Base-by-base conservation (phyloP, 1,140 invertebrate genomes). In the Pollicipes pollicipes region DNA sequence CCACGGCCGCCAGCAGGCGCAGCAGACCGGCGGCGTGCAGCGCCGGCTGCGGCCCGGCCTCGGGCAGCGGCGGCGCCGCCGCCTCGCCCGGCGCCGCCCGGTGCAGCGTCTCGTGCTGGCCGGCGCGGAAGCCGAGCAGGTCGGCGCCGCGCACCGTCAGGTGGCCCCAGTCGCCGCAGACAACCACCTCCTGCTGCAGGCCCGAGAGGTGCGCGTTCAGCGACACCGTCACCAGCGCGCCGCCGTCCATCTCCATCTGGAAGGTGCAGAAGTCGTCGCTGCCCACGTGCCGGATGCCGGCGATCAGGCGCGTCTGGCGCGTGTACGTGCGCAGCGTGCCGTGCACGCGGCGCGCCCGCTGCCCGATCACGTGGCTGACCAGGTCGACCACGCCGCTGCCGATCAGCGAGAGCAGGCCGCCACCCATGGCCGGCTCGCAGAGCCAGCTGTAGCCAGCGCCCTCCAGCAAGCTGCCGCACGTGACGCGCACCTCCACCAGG, bases 241-340 rank as follows among this genome's bases (percentile, higher is more conserved):
- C 90, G 73, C 85, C 86, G 74, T 87, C 86, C 77, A 97, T 84
- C 82, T 97, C 92, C 87, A 97, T 90, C 86, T 97, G 93, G 79
- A 97, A 96, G 72, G 88, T 87, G 78, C 92, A 95, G 79, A 96
- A 97, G 80, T 97, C 95, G 70, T 95, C 93, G 64, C 92, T 90
- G 3, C 93, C 93, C 26, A 97, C 91, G 76, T 91, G 88, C 72
- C 94, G 83, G 68, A 97, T 96, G 10, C 93, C 94, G 80, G 90
- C 91, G 24, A 96, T 91, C 76, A 86, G 85, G 16, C 87, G 83
- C 0, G 91, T 96, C 66, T 89, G 90, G 82, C 90, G 88, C 0
- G 88, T 93, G 78, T 95, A 95, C 28, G 94, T 95, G 76, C 88
- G 84, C 8, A 96, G 83, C 66, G 96, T 86, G 37, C 93, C 94